Base-by-base conservation (phyloP, 2,113 vertebrate species). In the Takifugu bimaculatus region DNA sequence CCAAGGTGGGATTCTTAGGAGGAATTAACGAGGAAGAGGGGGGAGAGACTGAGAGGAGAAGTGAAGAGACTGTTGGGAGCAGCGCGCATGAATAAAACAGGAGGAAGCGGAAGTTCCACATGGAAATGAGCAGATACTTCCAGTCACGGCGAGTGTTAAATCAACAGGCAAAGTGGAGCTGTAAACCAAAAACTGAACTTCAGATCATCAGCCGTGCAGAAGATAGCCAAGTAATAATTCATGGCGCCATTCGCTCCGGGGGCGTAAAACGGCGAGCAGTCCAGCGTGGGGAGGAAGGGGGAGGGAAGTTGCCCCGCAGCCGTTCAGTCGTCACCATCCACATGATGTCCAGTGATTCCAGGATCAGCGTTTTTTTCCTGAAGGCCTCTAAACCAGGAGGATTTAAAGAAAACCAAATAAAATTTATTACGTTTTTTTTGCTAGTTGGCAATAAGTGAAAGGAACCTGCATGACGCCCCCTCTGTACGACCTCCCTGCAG, bases 161-260 rank as follows among this genome's bases (percentile, higher is more conserved):
- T 52, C 29, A 35, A 29, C 35, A 52, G 54, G 65, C 62, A 60
- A 39, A 71, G 61, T 57, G 28, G 49, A 58, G 50, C 26, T 35
- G 29, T 55, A 27, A 60, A 65, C 54, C 47, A 13, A 50, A 63
- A 51, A 39, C 13, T 47, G 50, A 68, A 64, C 64, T 48, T 48
- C 25, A 57, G 61, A 62, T 48, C 4, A 44, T 4, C 13, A 6
- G 35, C 43, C 57, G 63, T 52, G 62, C 32, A 13, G 61, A 75
- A 75, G 27, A 51, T n/a, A 57, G 63, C 1, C 3, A 42, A 35
- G 50, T 53, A 61, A 73, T 73, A 28, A 68, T 65, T 71, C 52
- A 63, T 7, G 1, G 63, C 56, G 65, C 62, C 58, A 52, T 69
- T 63, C 32, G 54, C 69, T 69, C 12, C 1, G 45, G 64, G 60